phyloP scores from a whole-genome alignment of 2,113 vertebrate species.

The Vimba vimba region DNA sequence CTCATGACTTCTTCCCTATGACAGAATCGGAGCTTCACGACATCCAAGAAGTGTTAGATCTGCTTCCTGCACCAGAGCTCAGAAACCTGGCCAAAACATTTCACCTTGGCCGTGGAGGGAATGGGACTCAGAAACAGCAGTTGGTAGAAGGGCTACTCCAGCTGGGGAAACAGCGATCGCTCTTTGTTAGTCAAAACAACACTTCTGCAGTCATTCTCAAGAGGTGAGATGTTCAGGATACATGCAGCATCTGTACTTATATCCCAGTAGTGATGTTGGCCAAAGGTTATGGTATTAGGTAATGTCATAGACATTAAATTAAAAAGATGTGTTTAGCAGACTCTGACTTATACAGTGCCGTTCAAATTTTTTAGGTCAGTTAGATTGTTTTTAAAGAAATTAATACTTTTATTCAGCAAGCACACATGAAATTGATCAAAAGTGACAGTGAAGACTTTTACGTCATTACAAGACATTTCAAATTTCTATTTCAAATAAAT shows the following conservation, averaged over 20 bases:
- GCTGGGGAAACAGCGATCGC: conserved; percentile 84
- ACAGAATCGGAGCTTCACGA: conserved; percentile 87
- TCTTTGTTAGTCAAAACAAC: conserved; percentile 80
- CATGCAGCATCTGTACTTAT: neutral
- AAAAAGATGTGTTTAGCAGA: neutral
- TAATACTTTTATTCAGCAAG: neutral
- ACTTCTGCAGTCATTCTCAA: conserved; percentile 84
- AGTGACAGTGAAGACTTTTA: neutral
- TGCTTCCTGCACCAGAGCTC: conserved; percentile 89
- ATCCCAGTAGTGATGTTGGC: too few relatives aligned
- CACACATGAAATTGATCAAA: neutral
- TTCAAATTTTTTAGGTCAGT: neutral
- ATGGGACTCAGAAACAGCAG: conserved; percentile 84
- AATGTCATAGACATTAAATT: neutral
- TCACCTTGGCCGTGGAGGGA: conserved; percentile 80
- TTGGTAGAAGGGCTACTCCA: conserved; percentile 82
- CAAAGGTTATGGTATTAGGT: too few relatives aligned
- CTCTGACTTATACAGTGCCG: neutral
- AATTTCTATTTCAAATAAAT: neutral
- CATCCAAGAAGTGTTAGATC: conserved; percentile 83
- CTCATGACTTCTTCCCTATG: neutral
- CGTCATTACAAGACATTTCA: neutral
- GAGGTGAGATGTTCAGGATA: conserved; percentile 73
- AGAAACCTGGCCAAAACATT: conserved; percentile 88
- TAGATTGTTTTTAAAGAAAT: neutral